A percentile compares a stretch with the other conserved stretches of the same genome.
Conservation (phyloP, 2,888 invertebrate genomes). For the Andrena minutula region DNA sequence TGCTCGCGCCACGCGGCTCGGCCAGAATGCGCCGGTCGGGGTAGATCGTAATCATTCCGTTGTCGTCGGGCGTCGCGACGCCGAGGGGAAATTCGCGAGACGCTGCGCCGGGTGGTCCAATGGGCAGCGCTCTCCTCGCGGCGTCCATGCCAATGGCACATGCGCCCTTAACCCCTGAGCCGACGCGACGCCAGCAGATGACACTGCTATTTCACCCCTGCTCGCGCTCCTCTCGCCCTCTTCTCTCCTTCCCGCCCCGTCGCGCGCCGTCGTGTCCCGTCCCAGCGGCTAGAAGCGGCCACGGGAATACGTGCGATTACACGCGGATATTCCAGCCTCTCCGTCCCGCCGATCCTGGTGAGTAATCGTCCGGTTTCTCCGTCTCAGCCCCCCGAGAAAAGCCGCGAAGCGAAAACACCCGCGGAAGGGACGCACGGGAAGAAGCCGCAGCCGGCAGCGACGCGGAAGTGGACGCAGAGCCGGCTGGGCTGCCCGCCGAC, state of each 20-base stretch:
- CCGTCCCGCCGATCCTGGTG: constrained; percentile 60
- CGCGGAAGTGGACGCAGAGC: constrained; percentile 20
- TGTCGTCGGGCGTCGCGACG: background rate
- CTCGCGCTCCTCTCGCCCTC: constrained; percentile 45
- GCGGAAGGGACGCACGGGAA: background rate
- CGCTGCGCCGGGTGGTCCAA: constrained; percentile 45
- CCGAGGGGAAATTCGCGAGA: constrained; percentile 47
- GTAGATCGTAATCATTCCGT: background rate
- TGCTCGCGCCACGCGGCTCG: background rate
- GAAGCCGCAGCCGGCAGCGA: background rate
- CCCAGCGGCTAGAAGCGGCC: constrained; percentile 51
- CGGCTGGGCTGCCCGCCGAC: constrained; percentile 41
- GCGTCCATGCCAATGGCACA: constrained; percentile 47
- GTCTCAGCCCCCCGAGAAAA: background rate
- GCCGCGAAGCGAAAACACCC: background rate
- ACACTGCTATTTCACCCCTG: constrained; percentile 60
- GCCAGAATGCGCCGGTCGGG: background rate
- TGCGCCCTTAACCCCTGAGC: constrained; percentile 54
- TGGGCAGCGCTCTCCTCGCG: constrained; percentile 28
- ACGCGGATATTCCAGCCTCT: constrained; percentile 61
- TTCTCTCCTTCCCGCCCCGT: constrained; percentile 22
- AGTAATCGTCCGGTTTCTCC: constrained; percentile 44
- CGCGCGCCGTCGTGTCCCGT: constrained; percentile 42
- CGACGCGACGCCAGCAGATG: constrained; percentile 56
- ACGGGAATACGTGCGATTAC: constrained; percentile 64